phyloP scores from a whole-genome alignment of 2,797 vertebrate species.

The Orientallactaga sibirica region DNA sequence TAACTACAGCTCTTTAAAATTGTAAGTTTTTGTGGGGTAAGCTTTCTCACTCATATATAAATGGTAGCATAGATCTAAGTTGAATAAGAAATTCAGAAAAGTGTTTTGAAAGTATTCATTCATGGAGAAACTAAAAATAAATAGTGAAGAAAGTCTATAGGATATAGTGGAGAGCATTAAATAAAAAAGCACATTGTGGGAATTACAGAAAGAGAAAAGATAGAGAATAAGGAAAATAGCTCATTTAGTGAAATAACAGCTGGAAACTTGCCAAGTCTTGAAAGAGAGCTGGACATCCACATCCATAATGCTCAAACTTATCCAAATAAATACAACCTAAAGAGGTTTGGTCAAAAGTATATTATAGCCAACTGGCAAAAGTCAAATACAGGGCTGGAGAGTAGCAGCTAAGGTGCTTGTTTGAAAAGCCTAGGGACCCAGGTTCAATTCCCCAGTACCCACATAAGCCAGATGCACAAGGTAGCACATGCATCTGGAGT shows the following conservation, averaged over 20 bases:
- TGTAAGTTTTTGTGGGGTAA: not conserved
- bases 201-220: not conserved
- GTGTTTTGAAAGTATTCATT: not conserved
- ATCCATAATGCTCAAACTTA: too few relatives aligned
- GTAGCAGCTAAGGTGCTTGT: too few relatives aligned
- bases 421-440: too few relatives aligned
- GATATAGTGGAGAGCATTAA: not conserved
- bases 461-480: too few relatives aligned
- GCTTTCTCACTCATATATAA: not conserved
- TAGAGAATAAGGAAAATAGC: not conserved
- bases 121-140: not conserved
- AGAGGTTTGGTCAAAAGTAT: not conserved
- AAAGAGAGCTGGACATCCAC: too few relatives aligned
- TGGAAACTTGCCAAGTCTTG: too few relatives aligned
- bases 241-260: not conserved
- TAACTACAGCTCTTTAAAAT: not conserved
- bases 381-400: too few relatives aligned
- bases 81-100: not conserved
- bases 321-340: not conserved
- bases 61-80: not conserved
- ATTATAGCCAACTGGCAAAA: too few relatives aligned
- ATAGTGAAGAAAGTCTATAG: not conserved
- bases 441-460: too few relatives aligned
- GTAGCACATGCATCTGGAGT: too few relatives aligned
- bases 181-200: not conserved